Percentiles rank a stretch among this genome's conserved stretches.
These are phyloP conservation scores for Aphelinus atriplicis DNA, from an alignment of 1,140 invertebrate species.

Conservation along the genomic window DNA sequence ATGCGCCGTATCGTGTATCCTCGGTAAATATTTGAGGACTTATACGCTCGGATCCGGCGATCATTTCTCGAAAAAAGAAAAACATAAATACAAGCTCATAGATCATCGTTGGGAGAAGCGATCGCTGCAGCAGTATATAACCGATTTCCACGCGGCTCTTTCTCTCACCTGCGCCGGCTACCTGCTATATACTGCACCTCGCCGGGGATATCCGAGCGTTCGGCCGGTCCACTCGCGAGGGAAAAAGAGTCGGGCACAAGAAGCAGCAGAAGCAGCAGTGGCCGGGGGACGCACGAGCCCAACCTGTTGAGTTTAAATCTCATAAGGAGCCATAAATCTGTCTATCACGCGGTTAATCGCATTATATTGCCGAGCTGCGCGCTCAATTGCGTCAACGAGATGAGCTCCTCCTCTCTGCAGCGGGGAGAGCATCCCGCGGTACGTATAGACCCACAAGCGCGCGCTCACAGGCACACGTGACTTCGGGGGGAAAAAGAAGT, in stretches of 20 bases:
- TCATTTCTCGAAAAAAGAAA: slow-evolving; percentile 19
- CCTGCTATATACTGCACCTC: slow-evolving; percentile 39
- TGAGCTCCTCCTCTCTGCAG: too few relatives aligned
- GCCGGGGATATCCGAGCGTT: not conserved
- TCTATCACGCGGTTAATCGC: slow-evolving; percentile 56
- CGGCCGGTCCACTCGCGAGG: not conserved
- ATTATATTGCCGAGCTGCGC: slow-evolving; percentile 46
- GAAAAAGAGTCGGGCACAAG: not conserved
- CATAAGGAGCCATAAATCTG: slow-evolving; percentile 60
- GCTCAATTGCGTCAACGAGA: too few relatives aligned
- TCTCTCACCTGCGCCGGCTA: slow-evolving; percentile 29
- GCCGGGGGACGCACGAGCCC: not conserved
- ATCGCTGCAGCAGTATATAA: not conserved
- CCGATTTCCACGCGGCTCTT: slow-evolving; percentile 33
- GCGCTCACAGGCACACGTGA: too few relatives aligned
- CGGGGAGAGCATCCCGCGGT: too few relatives aligned
- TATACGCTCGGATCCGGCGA: not conserved
- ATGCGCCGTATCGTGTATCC: slow-evolving; percentile 24
- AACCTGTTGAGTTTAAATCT: slow-evolving; percentile 63
- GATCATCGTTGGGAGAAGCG: slow-evolving; percentile 13
- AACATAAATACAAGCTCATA: slow-evolving; percentile 35
- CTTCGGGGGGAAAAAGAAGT: too few relatives aligned
- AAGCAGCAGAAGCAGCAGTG: slow-evolving; percentile 19
- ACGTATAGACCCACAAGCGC: too few relatives aligned
- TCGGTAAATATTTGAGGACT: slow-evolving; percentile 38